Base-by-base conservation (phyloP, 2,797 vertebrate genomes). In the Ptychadena robeensis region DNA sequence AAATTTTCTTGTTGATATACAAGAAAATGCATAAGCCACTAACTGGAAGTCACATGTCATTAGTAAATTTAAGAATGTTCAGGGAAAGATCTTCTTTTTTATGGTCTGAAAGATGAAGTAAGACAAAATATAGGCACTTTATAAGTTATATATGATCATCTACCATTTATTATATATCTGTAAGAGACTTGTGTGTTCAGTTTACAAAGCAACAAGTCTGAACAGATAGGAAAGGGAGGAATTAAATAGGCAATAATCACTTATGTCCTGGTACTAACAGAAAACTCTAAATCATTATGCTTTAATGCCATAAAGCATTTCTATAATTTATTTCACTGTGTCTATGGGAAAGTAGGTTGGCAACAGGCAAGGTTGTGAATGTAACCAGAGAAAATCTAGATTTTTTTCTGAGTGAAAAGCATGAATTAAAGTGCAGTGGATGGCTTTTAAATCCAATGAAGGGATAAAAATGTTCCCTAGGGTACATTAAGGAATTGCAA, bases 211-310 rank as follows among this genome's bases (percentile, higher is more conserved):
- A n/a, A 37, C 25, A 72, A 67, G 37, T 34, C 27, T 31, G 27
- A 63, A 80, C 35, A 69, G 61, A 1, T 22, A 40, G 82, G 70
- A 83, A 35, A 79, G 70, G 70, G 74, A 15, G 82, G 79, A 80
- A 86, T 88, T 79, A 31, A 88, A 25, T 67, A 75, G 87, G 85
- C 85, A 88, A 90, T 69, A 72, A 77, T 82, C 87, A 72, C 15
- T 87, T 85, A 87, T 87, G 86, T 79, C 77, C 75, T 64, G 84
- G 72, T 73, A 67, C 2, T 53, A 63, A 40, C 27, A 40, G 0
- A 15, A 81, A 65, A 9, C 65, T 70, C 53, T 65, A 80, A 68
- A 68, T 72, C 71, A 78, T 78, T 37, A 53, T 67, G 80, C 30
- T 71, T 61, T 73, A 38, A 65, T 27, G 86, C 79, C 11, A 82